Conservation (phyloP, 1,140 invertebrate species). For the Apis mellifera region DNA sequence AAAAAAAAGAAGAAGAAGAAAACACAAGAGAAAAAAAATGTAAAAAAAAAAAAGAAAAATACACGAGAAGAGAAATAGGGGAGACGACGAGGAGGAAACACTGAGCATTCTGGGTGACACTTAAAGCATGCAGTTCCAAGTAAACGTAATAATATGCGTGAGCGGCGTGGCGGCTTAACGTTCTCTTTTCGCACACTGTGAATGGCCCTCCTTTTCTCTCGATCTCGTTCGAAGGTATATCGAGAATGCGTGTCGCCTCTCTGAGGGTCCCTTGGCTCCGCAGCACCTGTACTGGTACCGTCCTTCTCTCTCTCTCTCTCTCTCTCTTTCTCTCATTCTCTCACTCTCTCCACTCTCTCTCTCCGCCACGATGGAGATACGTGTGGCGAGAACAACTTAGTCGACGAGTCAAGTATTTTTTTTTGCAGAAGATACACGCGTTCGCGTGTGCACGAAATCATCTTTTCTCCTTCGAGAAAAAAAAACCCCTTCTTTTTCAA, state of each 20-base stretch:
- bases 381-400: neutral
- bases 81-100: constrained; percentile 76
- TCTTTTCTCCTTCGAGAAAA: neutral
- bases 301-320: neutral
- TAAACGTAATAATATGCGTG: constrained; percentile 63
- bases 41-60: constrained; percentile 11
- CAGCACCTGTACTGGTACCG: neutral
- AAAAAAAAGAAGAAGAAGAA: neutral
- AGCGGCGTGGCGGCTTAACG: constrained; percentile 63
- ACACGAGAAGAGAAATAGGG: constrained; percentile 56
- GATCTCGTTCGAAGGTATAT: neutral
- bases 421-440: neutral
- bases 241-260: constrained; percentile 11
- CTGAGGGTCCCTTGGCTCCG: neutral
- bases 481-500: neutral
- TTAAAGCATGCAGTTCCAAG: constrained; percentile 80
- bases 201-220: constrained; percentile 6
- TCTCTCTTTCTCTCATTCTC: neutral
- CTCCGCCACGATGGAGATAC: neutral
- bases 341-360: neutral
- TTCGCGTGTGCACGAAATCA: neutral
- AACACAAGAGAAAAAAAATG: neutral
- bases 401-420: neutral
- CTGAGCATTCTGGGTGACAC: constrained; percentile 81
- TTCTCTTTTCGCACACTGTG: constrained; percentile 7